These are phyloP conservation scores for Copidosoma floridanum DNA, from an alignment of 1,140 invertebrate species.

Conservation along the genomic window DNA sequence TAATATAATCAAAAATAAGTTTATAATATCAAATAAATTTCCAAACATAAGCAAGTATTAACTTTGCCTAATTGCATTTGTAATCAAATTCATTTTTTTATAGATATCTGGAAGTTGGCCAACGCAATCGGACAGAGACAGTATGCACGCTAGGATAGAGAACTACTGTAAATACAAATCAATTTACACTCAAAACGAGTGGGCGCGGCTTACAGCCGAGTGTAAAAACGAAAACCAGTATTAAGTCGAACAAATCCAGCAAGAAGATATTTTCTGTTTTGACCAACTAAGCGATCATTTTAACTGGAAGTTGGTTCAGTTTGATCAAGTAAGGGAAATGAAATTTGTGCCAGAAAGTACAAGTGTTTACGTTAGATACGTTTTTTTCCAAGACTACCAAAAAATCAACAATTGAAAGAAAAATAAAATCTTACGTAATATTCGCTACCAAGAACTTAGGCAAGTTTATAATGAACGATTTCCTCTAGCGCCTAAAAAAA, in stretches of 20 bases:
- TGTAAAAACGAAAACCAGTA: background rate
- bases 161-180: too few species aligned
- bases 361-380: background rate
- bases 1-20: background rate
- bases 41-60: background rate
- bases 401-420: background rate
- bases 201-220: background rate
- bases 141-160: too few species aligned
- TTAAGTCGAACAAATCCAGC: background rate
- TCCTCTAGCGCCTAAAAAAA: background rate
- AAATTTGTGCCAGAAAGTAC: background rate
- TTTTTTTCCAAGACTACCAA: background rate
- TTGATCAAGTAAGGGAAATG: background rate
- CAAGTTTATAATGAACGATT: background rate
- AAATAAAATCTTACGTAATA: background rate
- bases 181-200: background rate
- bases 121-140: too few species aligned
- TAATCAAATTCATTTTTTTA: too few species aligned
- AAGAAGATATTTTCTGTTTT: background rate
- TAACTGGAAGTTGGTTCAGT: background rate
- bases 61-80: too few species aligned
- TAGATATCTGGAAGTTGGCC: background rate
- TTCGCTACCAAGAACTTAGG: too few species aligned
- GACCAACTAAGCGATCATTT: background rate
- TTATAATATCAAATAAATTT: background rate